These are phyloP conservation scores for Tympanoctomys barrerae DNA, from an alignment of 2,797 vertebrate genomes.

Conservation along the genomic window DNA sequence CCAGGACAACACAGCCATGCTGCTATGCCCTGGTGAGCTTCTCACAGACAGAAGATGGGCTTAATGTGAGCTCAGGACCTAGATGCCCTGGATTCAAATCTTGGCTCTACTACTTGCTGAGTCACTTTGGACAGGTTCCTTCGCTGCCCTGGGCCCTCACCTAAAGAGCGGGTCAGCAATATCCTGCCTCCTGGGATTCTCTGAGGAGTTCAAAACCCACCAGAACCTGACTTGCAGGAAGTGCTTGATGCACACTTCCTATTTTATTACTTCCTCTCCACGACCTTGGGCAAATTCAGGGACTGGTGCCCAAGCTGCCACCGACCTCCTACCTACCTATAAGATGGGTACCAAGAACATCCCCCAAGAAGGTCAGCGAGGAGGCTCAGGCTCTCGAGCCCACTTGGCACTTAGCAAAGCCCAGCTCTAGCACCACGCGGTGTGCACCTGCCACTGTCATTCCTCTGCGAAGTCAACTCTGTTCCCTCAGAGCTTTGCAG, in stretches of 20 bases:
- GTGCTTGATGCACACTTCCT: accelerated
- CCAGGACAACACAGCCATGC: background rate
- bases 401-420: background rate
- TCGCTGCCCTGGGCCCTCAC: background rate
- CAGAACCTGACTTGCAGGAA: background rate
- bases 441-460: background rate
- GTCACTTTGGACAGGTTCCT: background rate
- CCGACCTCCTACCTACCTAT: background rate
- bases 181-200: background rate
- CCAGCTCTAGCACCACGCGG: background rate
- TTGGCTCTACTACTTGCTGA: background rate
- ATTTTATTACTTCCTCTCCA: accelerated
- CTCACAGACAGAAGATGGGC: background rate
- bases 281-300: background rate
- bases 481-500: background rate
- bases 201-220: background rate
- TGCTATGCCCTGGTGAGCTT: background rate
- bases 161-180: background rate
- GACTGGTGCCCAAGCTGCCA: no score
- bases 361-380: background rate
- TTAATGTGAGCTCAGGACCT: no score
- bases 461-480: background rate
- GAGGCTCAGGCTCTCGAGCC: background rate
- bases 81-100: background rate
- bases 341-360: background rate